Conservation (phyloP, 2,888 invertebrate species). For the Polydrusus pterygomalis region DNA sequence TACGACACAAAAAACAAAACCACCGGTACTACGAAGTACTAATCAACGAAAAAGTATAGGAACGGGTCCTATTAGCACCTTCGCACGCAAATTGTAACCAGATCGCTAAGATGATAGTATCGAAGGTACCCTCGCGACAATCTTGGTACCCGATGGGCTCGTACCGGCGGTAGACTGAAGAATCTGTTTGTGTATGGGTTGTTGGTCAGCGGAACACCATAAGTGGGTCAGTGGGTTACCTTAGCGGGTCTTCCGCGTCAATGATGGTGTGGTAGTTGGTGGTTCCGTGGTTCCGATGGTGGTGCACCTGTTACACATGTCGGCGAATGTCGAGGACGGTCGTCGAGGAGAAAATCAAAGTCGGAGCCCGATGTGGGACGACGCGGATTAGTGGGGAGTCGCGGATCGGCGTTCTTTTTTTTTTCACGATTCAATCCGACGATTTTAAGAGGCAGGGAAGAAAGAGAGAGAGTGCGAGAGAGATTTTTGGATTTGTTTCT, state of each 20-base stretch:
- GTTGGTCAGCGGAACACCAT: conserved; percentile 71
- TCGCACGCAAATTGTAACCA: not conserved
- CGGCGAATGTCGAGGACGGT: conserved; percentile 46
- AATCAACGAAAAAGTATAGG: conserved; percentile 12
- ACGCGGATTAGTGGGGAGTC: not conserved
- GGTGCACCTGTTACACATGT: conserved; percentile 59
- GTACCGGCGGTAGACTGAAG: conserved; percentile 53
- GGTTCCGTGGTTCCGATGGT: conserved; percentile 29
- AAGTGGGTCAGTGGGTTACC: conserved; percentile 70
- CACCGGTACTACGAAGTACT: conserved; percentile 13
- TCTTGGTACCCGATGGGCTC: conserved; percentile 46
- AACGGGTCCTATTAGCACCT: conserved; percentile 38
- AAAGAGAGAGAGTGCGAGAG: no score
- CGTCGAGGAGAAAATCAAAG: conserved; percentile 28
- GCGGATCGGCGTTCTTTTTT: not conserved
- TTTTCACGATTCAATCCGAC: not conserved
- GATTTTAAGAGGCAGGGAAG: not conserved
- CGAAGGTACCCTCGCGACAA: conserved; percentile 37
- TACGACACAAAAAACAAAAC: not conserved
- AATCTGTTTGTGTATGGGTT: conserved; percentile 60
- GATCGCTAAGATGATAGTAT: conserved; percentile 29
- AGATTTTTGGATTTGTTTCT: no score
- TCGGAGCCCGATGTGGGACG: conserved; percentile 17
- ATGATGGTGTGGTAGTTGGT: conserved; percentile 46
- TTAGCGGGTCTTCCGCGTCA: conserved; percentile 57